Evolutionary conservation across 2,888 invertebrate species (phyloP).

Genomic region (Aplocera efformata): DNA sequence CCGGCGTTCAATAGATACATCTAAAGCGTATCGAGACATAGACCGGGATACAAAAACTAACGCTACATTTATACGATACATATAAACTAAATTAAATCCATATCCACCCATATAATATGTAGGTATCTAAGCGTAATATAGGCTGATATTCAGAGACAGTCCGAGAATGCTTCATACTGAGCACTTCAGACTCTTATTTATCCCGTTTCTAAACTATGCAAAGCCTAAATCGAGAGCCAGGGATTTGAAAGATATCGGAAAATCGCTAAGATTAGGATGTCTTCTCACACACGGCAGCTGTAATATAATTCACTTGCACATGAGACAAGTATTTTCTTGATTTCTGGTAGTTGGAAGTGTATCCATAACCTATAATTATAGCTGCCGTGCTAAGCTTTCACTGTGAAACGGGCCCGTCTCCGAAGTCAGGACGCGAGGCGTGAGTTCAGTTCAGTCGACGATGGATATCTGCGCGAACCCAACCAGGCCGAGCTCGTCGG

Average conservation of each 20-base stretch:
- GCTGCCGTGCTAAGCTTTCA: too few relatives aligned
- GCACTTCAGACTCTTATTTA: too few relatives aligned
- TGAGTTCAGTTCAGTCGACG: slow-evolving; percentile 83
- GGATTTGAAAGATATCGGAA: slow-evolving; percentile 1
- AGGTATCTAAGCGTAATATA: slow-evolving; percentile 50
- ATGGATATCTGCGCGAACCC: slow-evolving; percentile 99
- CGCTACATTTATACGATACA: slow-evolving; percentile 35
- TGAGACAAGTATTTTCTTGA: too few relatives aligned
- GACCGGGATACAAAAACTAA: slow-evolving; percentile 33
- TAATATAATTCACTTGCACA: too few relatives aligned
- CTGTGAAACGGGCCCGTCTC: slow-evolving; percentile 6
- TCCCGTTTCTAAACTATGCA: background rate
- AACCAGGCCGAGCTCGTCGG: slow-evolving; percentile 96
- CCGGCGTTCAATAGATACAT: slow-evolving; percentile 2
- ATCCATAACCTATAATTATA: too few relatives aligned
- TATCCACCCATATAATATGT: slow-evolving; percentile 64
- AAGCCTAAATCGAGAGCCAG: too few relatives aligned
- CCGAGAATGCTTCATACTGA: slow-evolving; percentile 12
- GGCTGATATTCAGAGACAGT: slow-evolving; percentile 26
- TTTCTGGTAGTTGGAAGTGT: too few relatives aligned
- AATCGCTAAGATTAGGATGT: too few relatives aligned
- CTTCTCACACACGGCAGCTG: too few relatives aligned
- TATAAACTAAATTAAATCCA: slow-evolving; percentile 50
- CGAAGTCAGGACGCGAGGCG: slow-evolving; percentile 11
- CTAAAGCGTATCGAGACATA: background rate